Conservation (phyloP, 1,140 invertebrate species). For the Monomorium pharaonis region DNA sequence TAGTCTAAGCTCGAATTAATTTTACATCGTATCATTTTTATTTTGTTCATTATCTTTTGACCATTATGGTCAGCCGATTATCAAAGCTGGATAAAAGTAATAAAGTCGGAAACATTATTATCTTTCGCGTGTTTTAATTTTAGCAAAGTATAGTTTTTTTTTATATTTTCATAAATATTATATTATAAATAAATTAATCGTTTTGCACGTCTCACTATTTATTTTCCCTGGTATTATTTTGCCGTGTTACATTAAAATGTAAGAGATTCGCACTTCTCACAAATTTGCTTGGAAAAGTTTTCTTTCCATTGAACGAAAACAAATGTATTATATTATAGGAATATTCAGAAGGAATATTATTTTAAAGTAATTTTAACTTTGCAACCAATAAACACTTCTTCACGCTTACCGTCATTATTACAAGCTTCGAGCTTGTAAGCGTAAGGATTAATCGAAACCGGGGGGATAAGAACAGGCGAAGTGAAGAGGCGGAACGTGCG, state of each 20-base stretch:
- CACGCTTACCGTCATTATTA: conserved; percentile 28
- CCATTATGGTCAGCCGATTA: background rate
- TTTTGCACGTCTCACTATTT: background rate
- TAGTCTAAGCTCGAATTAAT: conserved; percentile 23
- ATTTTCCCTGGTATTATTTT: background rate
- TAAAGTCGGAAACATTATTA: background rate
- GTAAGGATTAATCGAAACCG: conserved; percentile 52
- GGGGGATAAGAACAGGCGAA: conserved; percentile 29
- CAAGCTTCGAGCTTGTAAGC: conserved; percentile 6
- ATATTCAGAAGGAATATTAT: too few species aligned
- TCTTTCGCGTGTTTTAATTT: background rate
- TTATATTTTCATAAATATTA: background rate
- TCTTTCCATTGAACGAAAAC: background rate
- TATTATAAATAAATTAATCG: too few species aligned
- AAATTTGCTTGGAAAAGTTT: background rate
- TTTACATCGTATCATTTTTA: background rate
- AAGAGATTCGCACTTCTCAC: background rate
- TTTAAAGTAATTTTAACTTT: background rate
- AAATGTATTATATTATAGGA: too few species aligned
- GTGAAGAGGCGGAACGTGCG: conserved; percentile 34
- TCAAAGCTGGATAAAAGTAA: too few species aligned
- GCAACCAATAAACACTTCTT: background rate
- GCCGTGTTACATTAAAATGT: background rate
- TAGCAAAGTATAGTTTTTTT: background rate
- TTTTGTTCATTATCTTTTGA: background rate